A percentile compares a stretch with the other conserved stretches of the same genome.
Conservation (phyloP, 2,113 vertebrate genomes). For the Campylorhamphus procurvoides region DNA sequence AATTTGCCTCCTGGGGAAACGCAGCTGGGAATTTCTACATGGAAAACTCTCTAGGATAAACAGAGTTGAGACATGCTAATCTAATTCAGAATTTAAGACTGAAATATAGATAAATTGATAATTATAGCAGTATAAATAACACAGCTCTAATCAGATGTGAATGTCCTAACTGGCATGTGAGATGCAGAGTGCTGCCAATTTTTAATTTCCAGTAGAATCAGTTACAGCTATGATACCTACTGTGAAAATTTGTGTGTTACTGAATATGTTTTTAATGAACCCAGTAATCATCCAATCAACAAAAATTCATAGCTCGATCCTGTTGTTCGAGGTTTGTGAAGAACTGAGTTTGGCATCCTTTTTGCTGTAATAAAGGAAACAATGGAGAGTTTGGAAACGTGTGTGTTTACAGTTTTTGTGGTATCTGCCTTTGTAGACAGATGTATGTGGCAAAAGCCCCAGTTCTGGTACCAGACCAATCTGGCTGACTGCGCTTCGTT, state of each 20-base stretch:
- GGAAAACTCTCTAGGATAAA: neutral
- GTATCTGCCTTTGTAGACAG: neutral
- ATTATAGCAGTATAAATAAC: constrained; percentile 25
- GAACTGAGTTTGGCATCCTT: neutral
- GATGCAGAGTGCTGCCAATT: neutral
- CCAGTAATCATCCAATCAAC: neutral
- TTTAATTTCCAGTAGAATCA: constrained; percentile 18
- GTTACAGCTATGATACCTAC: neutral
- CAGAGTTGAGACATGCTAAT: neutral
- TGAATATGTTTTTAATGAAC: neutral
- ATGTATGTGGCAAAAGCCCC: neutral
- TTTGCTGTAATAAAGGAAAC: neutral
- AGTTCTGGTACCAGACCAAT: neutral
- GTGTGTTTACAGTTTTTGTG: neutral
- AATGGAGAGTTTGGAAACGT: neutral
- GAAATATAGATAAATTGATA: neutral
- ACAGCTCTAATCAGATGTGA: neutral
- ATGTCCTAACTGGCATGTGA: neutral
- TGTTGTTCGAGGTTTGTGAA: neutral
- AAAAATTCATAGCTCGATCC: neutral
- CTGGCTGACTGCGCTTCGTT: neutral
- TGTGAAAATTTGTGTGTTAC: neutral
- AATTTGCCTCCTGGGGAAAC: neutral
- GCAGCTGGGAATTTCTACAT: constrained; percentile 1
- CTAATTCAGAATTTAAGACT: neutral